Percentiles rank a stretch among this genome's conserved stretches.
Conservation (phyloP, 2,797 vertebrate species). For the Xiphophorus birchmanni region DNA sequence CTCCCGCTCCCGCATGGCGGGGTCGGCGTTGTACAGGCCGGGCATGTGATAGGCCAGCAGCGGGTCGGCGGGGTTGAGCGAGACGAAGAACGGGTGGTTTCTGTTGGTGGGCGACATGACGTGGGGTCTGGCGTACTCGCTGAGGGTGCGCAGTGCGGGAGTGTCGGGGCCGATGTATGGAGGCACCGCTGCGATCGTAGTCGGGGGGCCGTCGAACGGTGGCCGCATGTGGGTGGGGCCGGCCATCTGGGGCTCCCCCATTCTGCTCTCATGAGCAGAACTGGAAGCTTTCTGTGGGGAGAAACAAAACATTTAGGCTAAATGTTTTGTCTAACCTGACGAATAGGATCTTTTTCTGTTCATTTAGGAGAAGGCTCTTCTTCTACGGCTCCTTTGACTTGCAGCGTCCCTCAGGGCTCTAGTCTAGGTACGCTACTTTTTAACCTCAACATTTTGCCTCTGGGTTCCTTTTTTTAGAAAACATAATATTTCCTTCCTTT, state of each 20-base stretch:
- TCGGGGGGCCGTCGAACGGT: constrained; percentile 91
- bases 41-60: constrained; percentile 98
- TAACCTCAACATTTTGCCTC: too few species aligned
- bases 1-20: constrained; percentile 91
- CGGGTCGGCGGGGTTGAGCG: constrained; percentile 93
- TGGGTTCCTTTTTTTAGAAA: too few species aligned
- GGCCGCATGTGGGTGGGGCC: constrained; percentile 91
- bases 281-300: constrained; percentile 91
- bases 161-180: constrained; percentile 98
- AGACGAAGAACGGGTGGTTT: constrained; percentile 98
- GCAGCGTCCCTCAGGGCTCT: too few species aligned
- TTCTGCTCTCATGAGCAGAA: constrained; percentile 90
- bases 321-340: too few species aligned
- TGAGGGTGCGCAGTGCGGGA: constrained; percentile 94
- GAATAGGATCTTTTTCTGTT: too few species aligned
- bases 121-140: constrained; percentile 97
- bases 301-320: not conserved
- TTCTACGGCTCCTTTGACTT: too few species aligned
- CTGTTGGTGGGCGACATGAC: constrained; percentile 99
- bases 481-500: too few species aligned
- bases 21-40: constrained; percentile 94
- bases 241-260: constrained; percentile 87
- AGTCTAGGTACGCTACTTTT: too few species aligned
- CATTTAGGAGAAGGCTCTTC: too few species aligned
- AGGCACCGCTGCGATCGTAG: constrained; percentile 95